phyloP scores from a whole-genome alignment of 2,797 vertebrate species.

The Lycodopsis pacificus region DNA sequence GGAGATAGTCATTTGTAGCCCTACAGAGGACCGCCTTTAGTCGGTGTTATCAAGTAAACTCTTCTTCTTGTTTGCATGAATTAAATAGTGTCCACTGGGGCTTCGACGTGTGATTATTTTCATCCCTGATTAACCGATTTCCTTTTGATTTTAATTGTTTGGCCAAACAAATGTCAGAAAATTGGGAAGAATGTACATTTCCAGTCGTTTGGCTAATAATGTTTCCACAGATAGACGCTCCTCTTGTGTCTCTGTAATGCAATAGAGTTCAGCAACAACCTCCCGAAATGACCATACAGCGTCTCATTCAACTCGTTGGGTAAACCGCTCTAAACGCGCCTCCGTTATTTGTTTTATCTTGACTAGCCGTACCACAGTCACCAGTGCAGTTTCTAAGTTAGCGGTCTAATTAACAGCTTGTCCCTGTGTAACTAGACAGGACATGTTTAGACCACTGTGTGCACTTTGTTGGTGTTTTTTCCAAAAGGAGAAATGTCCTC shows the following conservation, averaged over 20 bases:
- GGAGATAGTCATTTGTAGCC: neutral
- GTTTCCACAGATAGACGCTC: neutral
- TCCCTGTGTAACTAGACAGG: constrained; percentile 1
- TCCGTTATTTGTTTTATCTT: neutral
- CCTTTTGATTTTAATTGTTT: neutral
- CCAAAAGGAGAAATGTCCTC: neutral
- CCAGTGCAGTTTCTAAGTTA: constrained; percentile 19
- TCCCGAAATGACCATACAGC: neutral
- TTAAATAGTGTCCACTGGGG: neutral
- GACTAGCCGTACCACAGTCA: neutral
- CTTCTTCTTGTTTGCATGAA: neutral
- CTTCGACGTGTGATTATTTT: neutral
- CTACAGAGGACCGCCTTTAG: neutral
- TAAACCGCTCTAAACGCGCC: neutral
- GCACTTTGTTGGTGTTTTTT: constrained; percentile 25
- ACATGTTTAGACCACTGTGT: constrained; percentile 10
- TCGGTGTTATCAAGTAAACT: neutral
- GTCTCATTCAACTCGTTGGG: neutral
- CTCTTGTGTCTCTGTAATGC: neutral
- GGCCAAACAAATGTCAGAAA: neutral
- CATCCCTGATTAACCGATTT: neutral
- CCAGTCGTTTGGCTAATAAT: neutral
- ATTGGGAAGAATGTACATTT: neutral
- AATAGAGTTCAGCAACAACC: neutral
- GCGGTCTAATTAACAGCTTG: constrained; percentile 23